Evolutionary conservation across 2,797 vertebrate genomes (phyloP).

Genomic region (Clarias laeviceps): DNA sequence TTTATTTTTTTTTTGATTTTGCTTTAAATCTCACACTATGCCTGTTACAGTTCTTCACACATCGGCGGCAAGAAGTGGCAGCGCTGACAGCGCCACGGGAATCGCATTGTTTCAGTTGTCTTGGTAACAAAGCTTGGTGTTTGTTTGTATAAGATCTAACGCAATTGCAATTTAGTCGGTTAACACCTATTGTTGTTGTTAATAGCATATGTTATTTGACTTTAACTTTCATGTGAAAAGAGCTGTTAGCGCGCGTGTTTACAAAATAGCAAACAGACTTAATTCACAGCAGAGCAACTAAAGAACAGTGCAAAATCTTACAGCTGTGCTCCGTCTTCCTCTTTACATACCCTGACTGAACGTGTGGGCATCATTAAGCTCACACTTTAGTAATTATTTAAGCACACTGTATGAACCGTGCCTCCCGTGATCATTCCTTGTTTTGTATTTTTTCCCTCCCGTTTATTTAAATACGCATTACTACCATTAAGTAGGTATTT

Average conservation of each 20-base stretch:
- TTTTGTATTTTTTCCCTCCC: background rate
- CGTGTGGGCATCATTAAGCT: slow-evolving; percentile 56
- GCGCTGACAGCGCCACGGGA: slow-evolving; percentile 72
- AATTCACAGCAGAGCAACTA: slow-evolving; percentile 75
- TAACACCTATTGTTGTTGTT: slow-evolving; percentile 80
- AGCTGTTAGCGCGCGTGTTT: slow-evolving; percentile 78
- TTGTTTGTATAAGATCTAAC: slow-evolving; percentile 79
- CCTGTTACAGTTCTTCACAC: slow-evolving; percentile 76
- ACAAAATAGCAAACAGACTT: slow-evolving; percentile 79
- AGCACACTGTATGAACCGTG: slow-evolving; percentile 32
- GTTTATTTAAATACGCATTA: slow-evolving; percentile 5
- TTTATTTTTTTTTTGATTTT: background rate
- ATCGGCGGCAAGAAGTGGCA: slow-evolving; percentile 69
- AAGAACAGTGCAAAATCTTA: slow-evolving; percentile 78
- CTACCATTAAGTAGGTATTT: background rate
- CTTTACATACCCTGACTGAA: slow-evolving; percentile 50
- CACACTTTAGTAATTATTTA: slow-evolving; percentile 55
- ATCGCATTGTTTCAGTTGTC: slow-evolving; percentile 82
- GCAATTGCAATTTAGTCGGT: slow-evolving; percentile 80
- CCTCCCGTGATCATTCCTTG: slow-evolving; percentile 34
- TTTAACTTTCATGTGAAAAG: slow-evolving; percentile 77
- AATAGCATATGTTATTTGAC: slow-evolving; percentile 83
- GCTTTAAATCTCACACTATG: slow-evolving; percentile 67
- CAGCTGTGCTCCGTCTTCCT: slow-evolving; percentile 67
- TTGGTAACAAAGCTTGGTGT: slow-evolving; percentile 83